These are phyloP conservation scores for Brachionus sp. DNA, from an alignment of 1,140 invertebrate species.

Conservation along the genomic window DNA sequence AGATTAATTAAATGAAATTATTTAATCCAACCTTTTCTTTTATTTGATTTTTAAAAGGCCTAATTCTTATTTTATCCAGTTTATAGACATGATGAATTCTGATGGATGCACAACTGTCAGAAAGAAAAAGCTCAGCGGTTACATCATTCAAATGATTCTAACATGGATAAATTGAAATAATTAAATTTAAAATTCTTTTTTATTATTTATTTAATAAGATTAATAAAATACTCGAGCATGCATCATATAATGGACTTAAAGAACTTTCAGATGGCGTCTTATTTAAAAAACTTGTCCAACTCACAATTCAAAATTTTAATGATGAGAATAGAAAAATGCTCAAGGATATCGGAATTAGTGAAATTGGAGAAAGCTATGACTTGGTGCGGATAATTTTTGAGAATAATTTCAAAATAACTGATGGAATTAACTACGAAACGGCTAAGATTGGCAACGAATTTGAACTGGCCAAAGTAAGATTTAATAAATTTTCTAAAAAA, in stretches of 20 bases:
- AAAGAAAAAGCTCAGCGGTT: neutral
- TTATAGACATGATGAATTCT: neutral
- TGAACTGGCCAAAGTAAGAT: conserved; percentile 9
- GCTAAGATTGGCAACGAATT: conserved; percentile 43
- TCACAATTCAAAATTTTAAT: conserved; percentile 27
- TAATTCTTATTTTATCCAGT: conserved; percentile 1
- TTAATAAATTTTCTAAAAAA: neutral
- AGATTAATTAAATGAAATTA: neutral
- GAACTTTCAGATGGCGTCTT: neutral
- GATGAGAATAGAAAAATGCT: conserved; percentile 24
- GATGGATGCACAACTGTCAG: neutral
- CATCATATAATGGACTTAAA: conserved; percentile 28
- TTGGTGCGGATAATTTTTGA: neutral
- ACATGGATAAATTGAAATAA: neutral
- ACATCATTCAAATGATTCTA: conserved; percentile 33
- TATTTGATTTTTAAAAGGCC: neutral
- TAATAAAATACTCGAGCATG: conserved; percentile 7
- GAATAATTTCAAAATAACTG: conserved; percentile 24
- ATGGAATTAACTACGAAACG: conserved; percentile 22
- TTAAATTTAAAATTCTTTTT: neutral
- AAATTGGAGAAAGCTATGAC: conserved; percentile 2
- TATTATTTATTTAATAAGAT: neutral
- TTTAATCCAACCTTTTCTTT: neutral
- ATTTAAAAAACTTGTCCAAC: neutral
- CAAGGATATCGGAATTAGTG: neutral